Conservation (phyloP, 1,140 invertebrate species). For the Apis cerana region DNA sequence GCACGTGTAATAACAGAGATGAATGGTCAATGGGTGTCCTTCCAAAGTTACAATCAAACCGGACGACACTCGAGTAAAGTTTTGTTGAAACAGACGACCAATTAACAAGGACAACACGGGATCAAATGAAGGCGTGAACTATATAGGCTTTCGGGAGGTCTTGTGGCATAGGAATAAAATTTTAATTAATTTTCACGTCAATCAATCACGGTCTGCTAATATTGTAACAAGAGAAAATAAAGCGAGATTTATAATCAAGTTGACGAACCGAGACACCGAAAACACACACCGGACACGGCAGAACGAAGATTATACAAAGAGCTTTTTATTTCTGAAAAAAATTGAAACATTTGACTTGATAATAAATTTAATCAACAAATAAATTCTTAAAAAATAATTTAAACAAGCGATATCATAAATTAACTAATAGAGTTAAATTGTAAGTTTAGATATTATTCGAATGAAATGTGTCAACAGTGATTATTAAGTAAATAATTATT, state of each 20-base stretch:
- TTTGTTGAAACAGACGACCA: neutral
- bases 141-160: constrained; percentile 6
- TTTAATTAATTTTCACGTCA: constrained; percentile 26
- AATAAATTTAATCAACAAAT: neutral
- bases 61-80: neutral
- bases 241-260: constrained; percentile 29
- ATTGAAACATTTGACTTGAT: neutral
- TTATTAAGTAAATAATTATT: no score
- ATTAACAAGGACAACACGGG: neutral
- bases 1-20: neutral
- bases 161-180: constrained; percentile 17
- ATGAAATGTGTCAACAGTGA: no score
- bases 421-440: neutral
- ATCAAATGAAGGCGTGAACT: neutral
- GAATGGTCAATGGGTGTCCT: neutral
- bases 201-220: constrained; percentile 18
- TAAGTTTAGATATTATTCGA: neutral
- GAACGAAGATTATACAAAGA: neutral
- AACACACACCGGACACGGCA: neutral
- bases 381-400: neutral
- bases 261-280: neutral
- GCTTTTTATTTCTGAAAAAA: no score
- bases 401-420: neutral
- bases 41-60: neutral
- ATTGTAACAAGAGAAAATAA: constrained; percentile 20